A percentile compares a stretch with the other conserved stretches of the same genome.
These are phyloP conservation scores for Zaprionus obscuricornis DNA, from an alignment of 2,888 invertebrate genomes.

Conservation along the genomic window DNA sequence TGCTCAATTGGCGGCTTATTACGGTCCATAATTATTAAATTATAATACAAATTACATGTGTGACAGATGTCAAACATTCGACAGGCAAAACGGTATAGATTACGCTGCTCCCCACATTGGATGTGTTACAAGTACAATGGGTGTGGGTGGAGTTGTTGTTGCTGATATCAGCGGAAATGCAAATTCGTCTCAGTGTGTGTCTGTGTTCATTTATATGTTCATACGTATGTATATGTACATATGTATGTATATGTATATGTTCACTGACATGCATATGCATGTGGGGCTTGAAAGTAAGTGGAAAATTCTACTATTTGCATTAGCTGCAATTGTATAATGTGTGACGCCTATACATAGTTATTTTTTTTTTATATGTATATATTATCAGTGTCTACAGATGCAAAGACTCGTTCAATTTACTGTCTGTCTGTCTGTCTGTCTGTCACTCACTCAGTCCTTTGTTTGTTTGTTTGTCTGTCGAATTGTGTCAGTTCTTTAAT, in stretches of 20 bases:
- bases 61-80: conserved; percentile 67
- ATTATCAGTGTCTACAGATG: too few species aligned
- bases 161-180: conserved; percentile 21
- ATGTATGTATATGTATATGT: too few species aligned
- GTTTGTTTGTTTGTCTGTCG: neutral
- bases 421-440: too few species aligned
- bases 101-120: conserved; percentile 16
- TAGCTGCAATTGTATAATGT: conserved; percentile 44
- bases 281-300: conserved; percentile 11
- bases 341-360: conserved; percentile 6
- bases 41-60: conserved; percentile 66
- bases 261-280: too few species aligned
- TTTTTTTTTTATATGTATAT: too few species aligned
- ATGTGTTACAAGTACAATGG: neutral
- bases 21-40: conserved; percentile 57
- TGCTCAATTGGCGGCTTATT: conserved; percentile 7
- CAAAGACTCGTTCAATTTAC: conserved; percentile 14
- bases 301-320: conserved; percentile 60
- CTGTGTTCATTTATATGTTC: too few species aligned
- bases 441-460: too few species aligned
- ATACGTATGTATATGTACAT: too few species aligned
- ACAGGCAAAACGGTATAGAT: conserved; percentile 41
- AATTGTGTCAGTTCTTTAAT: conserved; percentile 63
- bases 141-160: conserved; percentile 31
- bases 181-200: conserved; percentile 1